Percentiles rank a stretch among this genome's conserved stretches.
Conservation (phyloP, 92 coral and sea anemone species). For the Plumapathes pennacea region DNA sequence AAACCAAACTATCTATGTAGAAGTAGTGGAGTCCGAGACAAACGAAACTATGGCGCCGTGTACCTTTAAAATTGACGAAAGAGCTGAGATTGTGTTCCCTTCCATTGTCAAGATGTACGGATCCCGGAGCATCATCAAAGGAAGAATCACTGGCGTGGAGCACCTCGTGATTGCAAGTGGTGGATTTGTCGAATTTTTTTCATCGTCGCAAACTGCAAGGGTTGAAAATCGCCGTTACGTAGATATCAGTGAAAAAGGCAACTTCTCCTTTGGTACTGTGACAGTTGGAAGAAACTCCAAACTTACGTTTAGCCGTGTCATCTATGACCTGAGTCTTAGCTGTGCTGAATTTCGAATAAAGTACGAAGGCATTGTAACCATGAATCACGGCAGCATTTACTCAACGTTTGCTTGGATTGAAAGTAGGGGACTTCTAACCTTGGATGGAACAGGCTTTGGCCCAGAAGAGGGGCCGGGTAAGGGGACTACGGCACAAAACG, state of each 20-base stretch:
- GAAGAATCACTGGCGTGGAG: slow-evolving; percentile 89
- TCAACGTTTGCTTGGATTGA: slow-evolving; percentile 94
- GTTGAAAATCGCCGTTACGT: slow-evolving; percentile 88
- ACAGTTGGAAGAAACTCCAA: slow-evolving; percentile 85
- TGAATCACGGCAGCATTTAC: slow-evolving; percentile 82
- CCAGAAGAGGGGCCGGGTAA: slow-evolving; percentile 76
- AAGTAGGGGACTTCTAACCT: slow-evolving; percentile 64
- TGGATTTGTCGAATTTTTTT: slow-evolving; percentile 82
- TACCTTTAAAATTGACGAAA: slow-evolving; percentile 91
- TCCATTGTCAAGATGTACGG: slow-evolving; percentile 84
- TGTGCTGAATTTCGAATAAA: slow-evolving; percentile 79
- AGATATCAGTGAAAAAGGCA: slow-evolving; percentile 85
- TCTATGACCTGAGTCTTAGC: slow-evolving; percentile 55
- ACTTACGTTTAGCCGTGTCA: slow-evolving; percentile 70
- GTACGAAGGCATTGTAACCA: slow-evolving; percentile 67
- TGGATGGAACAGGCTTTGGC: slow-evolving; percentile 83
- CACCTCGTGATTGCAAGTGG: slow-evolving; percentile 82
- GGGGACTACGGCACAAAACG: slow-evolving; percentile 51
- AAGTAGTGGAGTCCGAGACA: slow-evolving; percentile 89
- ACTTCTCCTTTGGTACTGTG: slow-evolving; percentile 89
- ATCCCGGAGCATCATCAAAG: slow-evolving; percentile 85
- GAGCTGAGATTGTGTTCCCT: slow-evolving; percentile 94
- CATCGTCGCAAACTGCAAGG: slow-evolving; percentile 89
- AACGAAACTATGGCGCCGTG: slow-evolving; percentile 96
- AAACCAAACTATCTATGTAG: slow-evolving; percentile 89